Evolutionary conservation across 2,888 invertebrate genomes (phyloP).

Genomic region (Adineta ricciae): DNA sequence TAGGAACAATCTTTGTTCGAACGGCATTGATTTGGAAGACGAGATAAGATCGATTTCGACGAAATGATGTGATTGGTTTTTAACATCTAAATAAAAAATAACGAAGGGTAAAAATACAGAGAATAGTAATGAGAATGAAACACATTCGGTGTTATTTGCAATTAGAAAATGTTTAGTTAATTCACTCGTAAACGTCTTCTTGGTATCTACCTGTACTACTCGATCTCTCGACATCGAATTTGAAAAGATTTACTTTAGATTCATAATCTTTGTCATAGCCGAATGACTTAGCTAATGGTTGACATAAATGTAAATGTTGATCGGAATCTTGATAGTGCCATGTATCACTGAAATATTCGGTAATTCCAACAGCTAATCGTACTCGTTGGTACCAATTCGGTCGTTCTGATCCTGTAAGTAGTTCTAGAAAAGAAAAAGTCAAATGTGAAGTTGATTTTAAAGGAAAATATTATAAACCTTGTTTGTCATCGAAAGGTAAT

Average conservation of each 20-base stretch:
- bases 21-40: neutral
- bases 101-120: no score
- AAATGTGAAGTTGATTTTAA: neutral
- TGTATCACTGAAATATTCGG: neutral
- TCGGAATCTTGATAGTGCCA: neutral
- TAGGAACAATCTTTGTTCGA: neutral
- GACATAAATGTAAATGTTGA: conserved; percentile 1
- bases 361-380: neutral
- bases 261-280: neutral
- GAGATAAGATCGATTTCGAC: neutral
- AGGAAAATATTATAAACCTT: neutral
- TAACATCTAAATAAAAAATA: neutral
- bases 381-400: neutral
- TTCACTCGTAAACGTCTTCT: no score
- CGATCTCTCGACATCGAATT: no score
- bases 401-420: neutral
- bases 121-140: no score
- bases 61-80: neutral
- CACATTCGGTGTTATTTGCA: no score
- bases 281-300: neutral
- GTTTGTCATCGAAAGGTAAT: neutral
- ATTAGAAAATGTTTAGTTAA: no score
- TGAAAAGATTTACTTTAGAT: neutral
- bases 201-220: no score
- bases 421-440: neutral